These are phyloP conservation scores for Anorthoa munda DNA, from an alignment of 2,888 invertebrate species.

Conservation along the genomic window DNA sequence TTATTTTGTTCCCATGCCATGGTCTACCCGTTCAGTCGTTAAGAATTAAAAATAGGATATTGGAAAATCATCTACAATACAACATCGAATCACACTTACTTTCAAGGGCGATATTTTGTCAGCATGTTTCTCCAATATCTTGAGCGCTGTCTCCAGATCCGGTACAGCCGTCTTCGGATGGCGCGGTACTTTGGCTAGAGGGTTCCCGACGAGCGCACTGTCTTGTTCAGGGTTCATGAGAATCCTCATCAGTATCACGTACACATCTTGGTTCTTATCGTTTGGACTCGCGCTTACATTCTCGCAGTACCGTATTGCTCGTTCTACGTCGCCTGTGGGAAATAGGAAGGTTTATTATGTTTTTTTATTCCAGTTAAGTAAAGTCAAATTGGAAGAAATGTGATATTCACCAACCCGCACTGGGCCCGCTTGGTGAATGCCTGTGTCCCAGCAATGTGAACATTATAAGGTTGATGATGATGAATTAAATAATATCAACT, in stretches of 20 bases:
- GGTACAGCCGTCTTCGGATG: slow-evolving; percentile 93
- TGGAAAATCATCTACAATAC: neutral
- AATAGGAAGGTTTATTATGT: neutral
- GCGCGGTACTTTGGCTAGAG: slow-evolving; percentile 84
- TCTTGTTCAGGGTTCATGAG: slow-evolving; percentile 83
- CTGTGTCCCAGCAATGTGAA: too few species aligned
- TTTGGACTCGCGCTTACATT: slow-evolving; percentile 90
- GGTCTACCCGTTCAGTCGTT: too few species aligned
- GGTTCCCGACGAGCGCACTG: slow-evolving; percentile 79
- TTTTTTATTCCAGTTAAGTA: too few species aligned
- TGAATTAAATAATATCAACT: too few species aligned
- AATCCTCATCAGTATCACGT: slow-evolving; percentile 91
- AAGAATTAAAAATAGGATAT: too few species aligned
- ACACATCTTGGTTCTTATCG: slow-evolving; percentile 89
- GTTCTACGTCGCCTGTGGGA: slow-evolving; percentile 92
- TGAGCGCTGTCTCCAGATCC: slow-evolving; percentile 95
- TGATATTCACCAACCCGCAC: too few species aligned
- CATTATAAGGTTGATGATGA: too few species aligned
- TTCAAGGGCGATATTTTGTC: slow-evolving; percentile 95
- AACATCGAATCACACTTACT: slow-evolving; percentile 81
- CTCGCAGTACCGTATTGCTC: slow-evolving; percentile 96
- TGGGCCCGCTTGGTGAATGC: too few species aligned
- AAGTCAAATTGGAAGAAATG: too few species aligned
- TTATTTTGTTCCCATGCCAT: too few species aligned
- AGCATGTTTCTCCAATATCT: slow-evolving; percentile 96